Base-by-base conservation (phyloP, 2,797 vertebrate species). In the Channa striata region DNA sequence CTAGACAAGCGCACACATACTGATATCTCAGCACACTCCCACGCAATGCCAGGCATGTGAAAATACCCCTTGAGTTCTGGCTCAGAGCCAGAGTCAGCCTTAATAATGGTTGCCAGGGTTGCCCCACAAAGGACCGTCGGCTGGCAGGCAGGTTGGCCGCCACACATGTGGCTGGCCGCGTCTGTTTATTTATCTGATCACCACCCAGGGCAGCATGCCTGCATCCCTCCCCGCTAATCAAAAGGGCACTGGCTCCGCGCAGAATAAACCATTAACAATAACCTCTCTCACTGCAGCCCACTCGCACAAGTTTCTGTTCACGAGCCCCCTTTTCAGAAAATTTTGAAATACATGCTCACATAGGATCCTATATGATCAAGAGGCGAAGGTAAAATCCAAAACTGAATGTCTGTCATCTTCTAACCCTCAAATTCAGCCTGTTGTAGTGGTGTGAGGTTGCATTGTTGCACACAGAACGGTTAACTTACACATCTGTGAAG, bases 121-220 rank as follows among this genome's bases (percentile, higher is more conserved):
- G 65, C 62, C 63, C 68, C 80, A 36, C 64, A 25, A 59, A 81
- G 72, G 79, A 71, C 72, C 7, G 70, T 82, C 64, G 25, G 4
- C 74, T 78, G 69, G 78, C 78, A 76, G 77, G 62, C 76, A 52
- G 48, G 72, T 62, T 61, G 83, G 80, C 77, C 59, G 70, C 60
- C 5, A 20, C 70, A 70, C 77, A 78, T 75, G 77, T 78, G 59
- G 75, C 66, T 51, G 50, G 44, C 68, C 12, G 33, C 52, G 73
- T 68, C 63, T 82, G 76, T 86, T 87, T 84, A 72, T 89, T 83
- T 68, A 66, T 78, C 68, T 50, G 17, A 81, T 77, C 69, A 37
- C 68, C 61, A 74, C 59, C 58, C 34, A 46, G 59, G 74, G 54
- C 77, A 51, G 51, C 79, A 17, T 17, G 66, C 59, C 72, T 71